Conservation (phyloP, 2,797 vertebrate genomes). For the Myotis pilosus region DNA sequence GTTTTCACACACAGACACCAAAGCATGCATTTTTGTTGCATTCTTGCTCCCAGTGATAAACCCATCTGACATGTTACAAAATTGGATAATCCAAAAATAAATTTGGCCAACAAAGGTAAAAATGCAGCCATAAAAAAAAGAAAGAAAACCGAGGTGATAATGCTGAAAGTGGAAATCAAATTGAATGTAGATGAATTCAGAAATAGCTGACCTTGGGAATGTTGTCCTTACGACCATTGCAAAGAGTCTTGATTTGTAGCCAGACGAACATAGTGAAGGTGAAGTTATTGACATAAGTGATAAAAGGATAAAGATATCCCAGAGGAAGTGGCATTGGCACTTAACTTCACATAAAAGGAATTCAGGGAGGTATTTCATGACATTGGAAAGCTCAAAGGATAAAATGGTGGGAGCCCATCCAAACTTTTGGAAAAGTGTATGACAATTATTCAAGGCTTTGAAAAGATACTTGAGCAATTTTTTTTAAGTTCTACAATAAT, state of each 20-base stretch:
- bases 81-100: neutral
- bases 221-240: neutral
- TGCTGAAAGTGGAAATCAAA: neutral
- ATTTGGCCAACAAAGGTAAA: neutral
- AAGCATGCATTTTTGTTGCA: neutral
- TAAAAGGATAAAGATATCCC: neutral
- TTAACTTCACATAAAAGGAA: neutral
- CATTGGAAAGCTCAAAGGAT: neutral
- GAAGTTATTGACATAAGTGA: too few species aligned
- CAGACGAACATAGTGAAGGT: neutral
- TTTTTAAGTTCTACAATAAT: neutral
- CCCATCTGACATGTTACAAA: neutral
- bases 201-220: neutral
- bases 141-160: neutral
- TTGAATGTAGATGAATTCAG: neutral
- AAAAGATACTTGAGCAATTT: neutral
- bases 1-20: neutral
- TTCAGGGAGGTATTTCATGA: neutral
- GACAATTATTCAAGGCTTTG: neutral
- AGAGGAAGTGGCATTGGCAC: neutral
- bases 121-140: neutral
- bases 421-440: neutral
- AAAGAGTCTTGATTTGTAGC: neutral
- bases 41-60: neutral
- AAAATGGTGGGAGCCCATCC: neutral